Evolutionary conservation across 2,888 invertebrate genomes (phyloP), one percentile per base, ranked within the genome.

Genomic region (Nephrotoma flavescens): DNA sequence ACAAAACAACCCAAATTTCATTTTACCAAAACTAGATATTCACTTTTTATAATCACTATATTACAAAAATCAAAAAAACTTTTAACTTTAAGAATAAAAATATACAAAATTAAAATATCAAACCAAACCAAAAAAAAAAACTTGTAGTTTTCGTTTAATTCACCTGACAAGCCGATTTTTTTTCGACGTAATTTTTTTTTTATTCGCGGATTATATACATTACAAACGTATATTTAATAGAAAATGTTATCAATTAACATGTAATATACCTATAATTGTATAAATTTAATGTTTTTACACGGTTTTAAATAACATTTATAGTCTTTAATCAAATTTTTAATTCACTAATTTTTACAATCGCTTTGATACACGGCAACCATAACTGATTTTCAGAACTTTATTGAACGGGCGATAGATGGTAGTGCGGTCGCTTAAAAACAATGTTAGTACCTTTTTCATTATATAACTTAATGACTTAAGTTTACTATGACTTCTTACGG

Each of bases 141-240:
- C 9, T 71, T 31, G 19, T 15, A 71, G 71, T 71, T 71, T 44
- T 71, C 9, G 11, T 31, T 71, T 71, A 71, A 84, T 84, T 84
- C 84, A 84, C 84, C 84, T 84, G 84, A 84, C 84, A 84, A 84
- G 84, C 84, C 42, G 84, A 84, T 84, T 42, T 42, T 41, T 83
- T 42, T 84, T 42, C 42, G 84, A 84, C 84, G 84, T 84, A 41
- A 42, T 84, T n/a, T 42, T 84, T 41, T 42, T 84, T 84, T 84
- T 15, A 41, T 15, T n/a, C 41, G 6, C 41, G 9, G 11, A 42
- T n/a, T 15, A 42, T 42, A 42, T 15, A 42, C 42, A 15, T 42
- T 84, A 42, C 42, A 42, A 42, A 42, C 84, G 84, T 7, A 42
- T 84, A 84, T 84, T 84, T 15, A 42, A 84, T 15, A 15, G n/a